These are phyloP conservation scores for Clostera curtula DNA, from an alignment of 2,888 invertebrate genomes.

Conservation along the genomic window DNA sequence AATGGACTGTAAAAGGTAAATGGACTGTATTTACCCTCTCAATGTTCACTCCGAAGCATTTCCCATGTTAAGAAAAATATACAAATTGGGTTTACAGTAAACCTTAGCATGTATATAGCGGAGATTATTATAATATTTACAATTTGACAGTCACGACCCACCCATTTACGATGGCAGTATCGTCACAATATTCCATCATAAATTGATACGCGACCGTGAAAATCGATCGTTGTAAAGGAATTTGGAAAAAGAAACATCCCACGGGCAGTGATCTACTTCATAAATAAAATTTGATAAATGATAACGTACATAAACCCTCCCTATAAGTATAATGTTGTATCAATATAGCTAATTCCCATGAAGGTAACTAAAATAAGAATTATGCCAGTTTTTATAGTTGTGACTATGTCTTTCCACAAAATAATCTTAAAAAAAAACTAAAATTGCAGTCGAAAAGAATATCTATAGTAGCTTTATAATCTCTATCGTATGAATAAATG, in stretches of 20 bases:
- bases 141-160: slow-evolving; percentile 23
- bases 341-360: no score
- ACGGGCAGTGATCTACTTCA: no score
- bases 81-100: slow-evolving; percentile 58
- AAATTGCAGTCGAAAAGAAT: slow-evolving; percentile 34
- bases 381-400: slow-evolving; percentile 23
- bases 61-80: slow-evolving; percentile 60
- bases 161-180: slow-evolving; percentile 19
- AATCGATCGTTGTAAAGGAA: no score
- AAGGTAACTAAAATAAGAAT: slow-evolving; percentile 15
- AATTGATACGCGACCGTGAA: slow-evolving; percentile 7
- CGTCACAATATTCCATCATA: slow-evolving; percentile 18
- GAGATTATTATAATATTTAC: slow-evolving; percentile 62
- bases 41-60: slow-evolving; percentile 52
- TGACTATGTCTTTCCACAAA: slow-evolving; percentile 26
- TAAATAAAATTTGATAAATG: no score
- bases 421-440: slow-evolving; percentile 32
- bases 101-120: slow-evolving; percentile 42
- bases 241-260: slow-evolving; percentile 6
- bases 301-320: no score
- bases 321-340: no score
- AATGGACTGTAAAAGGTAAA: no score
- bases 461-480: slow-evolving; percentile 16
- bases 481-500: slow-evolving; percentile 53
- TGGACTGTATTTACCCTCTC: no score